phyloP scores from a whole-genome alignment of 2,113 vertebrate genomes.

The Pterophyllum scalare region DNA sequence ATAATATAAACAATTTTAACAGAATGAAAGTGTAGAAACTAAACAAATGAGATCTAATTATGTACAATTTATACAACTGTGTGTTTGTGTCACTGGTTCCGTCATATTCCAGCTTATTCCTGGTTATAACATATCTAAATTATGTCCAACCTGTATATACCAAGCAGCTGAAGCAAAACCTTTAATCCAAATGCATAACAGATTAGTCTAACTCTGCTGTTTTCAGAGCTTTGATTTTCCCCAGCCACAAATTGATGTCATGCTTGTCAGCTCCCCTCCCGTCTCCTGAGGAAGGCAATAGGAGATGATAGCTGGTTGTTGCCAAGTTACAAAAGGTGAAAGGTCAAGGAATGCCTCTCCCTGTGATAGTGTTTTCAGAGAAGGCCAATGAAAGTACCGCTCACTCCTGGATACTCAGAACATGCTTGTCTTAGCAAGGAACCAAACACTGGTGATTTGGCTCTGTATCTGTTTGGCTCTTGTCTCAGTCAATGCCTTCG shows the following conservation, averaged over 20 bases:
- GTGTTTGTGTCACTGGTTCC: not conserved
- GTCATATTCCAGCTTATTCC: not conserved
- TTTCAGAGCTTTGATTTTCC: constrained; percentile 43
- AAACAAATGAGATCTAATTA: not conserved
- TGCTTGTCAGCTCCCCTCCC: constrained; percentile 44
- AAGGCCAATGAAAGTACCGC: constrained; percentile 21
- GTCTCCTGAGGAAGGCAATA: constrained; percentile 45
- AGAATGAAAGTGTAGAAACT: not conserved
- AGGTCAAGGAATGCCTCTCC: constrained; percentile 63
- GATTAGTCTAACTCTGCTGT: constrained; percentile 32
- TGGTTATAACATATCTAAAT: not conserved
- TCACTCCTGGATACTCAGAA: constrained; percentile 44
- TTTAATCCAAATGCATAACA: constrained; percentile 21
- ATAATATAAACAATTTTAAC: not conserved
- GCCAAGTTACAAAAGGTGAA: constrained; percentile 75
- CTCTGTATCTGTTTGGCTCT: constrained; percentile 17
- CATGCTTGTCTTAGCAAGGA: constrained; percentile 53
- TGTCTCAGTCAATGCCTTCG: not conserved
- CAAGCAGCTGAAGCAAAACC: not conserved
- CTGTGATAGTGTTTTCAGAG: constrained; percentile 58
- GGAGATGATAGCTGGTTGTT: constrained; percentile 47
- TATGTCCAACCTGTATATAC: not conserved
- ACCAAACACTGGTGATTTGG: constrained; percentile 41
- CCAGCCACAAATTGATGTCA: constrained; percentile 55
- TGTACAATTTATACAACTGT: not conserved